Evolutionary conservation across 2,888 invertebrate genomes (phyloP), one percentile per base, ranked within the genome.

Genomic region (Leucophenga montana): DNA sequence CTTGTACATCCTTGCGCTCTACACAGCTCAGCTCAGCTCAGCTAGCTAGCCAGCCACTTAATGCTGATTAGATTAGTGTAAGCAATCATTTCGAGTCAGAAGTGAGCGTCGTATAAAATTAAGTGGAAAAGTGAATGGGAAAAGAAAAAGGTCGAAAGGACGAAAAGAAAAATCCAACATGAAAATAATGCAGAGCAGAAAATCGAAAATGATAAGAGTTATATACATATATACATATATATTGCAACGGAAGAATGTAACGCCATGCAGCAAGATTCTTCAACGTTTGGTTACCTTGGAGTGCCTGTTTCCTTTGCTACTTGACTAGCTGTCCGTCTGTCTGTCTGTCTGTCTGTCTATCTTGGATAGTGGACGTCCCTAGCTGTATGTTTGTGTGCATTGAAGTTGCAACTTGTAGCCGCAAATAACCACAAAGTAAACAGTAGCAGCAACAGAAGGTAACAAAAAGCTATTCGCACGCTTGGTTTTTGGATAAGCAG

Each of bases 341-440:
- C 16, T 18, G 14, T 50, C 13, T 50, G 48, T 48, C 48, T 16
- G 48, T n/a, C n/a, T n/a, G n/a, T n/a, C n/a, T 46, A 46, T 46
- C 50, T 50, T n/a, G 14, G 14, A 5, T 39, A n/a, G 50, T 50
- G 50, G 14, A 3, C 16, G 50, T 16, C 50, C 1, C 62, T 50
- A 61, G 53, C 61, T 59, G 72, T 73, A 70, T 53, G 74, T 75
- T 75, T 75, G 75, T 72, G 71, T 57, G 75, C 74, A 72, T 74
- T 75, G 82, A 83, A 83, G 78, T 82, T 80, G 82, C 83, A 83
- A 78, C 78, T 82, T 75, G 82, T 76, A 82, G 78, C 83, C 81
- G 74, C 82, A 83, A 83, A 81, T 82, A 81, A 77, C 84, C 84
- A 77, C 81, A 82, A 83, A 83, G 84, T 82, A 82, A 82, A 82